Base-by-base conservation (phyloP, 2,888 invertebrate genomes). In the Arenicola marina region DNA sequence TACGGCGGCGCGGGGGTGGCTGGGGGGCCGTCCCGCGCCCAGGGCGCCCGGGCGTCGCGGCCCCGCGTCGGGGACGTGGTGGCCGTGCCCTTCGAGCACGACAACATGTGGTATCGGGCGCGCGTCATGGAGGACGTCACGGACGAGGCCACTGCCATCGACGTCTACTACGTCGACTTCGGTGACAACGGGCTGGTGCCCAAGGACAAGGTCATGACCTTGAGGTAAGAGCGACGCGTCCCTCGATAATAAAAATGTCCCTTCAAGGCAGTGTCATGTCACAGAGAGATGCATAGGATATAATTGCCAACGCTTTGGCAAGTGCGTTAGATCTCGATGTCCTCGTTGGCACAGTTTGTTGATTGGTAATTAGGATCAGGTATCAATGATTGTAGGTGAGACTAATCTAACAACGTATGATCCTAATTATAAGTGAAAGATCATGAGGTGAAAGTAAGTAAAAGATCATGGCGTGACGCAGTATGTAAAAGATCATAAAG, bases 111-210 rank as follows among this genome's bases (percentile, higher is more conserved):
- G 98, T 93, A 91, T 85, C 88, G 95, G 73, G 92, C 92, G 15
- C 90, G 92, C 85, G 90, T 95, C 56, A 87, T 91, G 65, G 87
- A 89, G 43, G 89, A 91, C 68, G 88, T 88, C 65, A 80, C 81
- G 1, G 89, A 89, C 59, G 85, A 86, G 60, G n/a, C n/a, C n/a
- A n/a, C n/a, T n/a, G 88, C 88, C 45, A 91, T 92, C 73, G 88
- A 93, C 70, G 90, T 96, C 61, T 91, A 92, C 84, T 90, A 93
- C 82, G 89, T 98, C 56, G 99, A 99, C 86, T 94, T 93, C 78
- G 99, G 99, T 56, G 98, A 97, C 59, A 97, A 91, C 84, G 89
- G 90, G 78, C 88, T 88, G 64, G 88, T 95, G 60, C 89, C 89
- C 74, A 90, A 90, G 72, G 86, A 88, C 61, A 87, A 89, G 71